phyloP scores from a whole-genome alignment of 2,797 vertebrate species.

The Leuciscus waleckii region DNA sequence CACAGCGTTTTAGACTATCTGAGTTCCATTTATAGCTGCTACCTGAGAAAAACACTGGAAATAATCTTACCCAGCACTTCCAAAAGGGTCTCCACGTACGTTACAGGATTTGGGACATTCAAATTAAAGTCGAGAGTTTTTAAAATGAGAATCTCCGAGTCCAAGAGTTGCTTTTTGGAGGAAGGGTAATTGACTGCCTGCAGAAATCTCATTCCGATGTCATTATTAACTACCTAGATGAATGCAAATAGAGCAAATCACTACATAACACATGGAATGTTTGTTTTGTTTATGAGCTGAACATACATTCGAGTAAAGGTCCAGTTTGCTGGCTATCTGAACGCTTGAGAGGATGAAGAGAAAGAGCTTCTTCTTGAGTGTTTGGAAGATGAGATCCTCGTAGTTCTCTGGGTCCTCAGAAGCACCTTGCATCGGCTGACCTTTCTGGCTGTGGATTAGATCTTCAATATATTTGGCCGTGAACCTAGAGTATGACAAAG shows the following conservation, averaged over 20 bases:
- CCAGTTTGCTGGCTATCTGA: constrained; percentile 94
- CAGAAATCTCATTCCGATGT: constrained; percentile 82
- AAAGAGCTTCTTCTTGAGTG: constrained; percentile 77
- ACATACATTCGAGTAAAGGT: constrained; percentile 83
- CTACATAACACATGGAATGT: background rate
- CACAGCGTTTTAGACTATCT: background rate
- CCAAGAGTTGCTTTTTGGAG: constrained; percentile 83
- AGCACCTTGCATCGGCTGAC: constrained; percentile 1
- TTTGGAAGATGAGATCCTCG: constrained; percentile 74
- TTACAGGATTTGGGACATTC: constrained; percentile 82
- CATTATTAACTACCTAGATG: constrained; percentile 82
- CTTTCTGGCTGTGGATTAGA: constrained; percentile 62
- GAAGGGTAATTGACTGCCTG: constrained; percentile 77
- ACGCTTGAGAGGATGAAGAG: constrained; percentile 86
- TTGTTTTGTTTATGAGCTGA: too few relatives aligned
- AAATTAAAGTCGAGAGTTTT: constrained; percentile 86
- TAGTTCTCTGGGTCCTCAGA: constrained; percentile 48
- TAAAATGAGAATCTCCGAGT: constrained; percentile 88
- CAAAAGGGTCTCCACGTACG: constrained; percentile 88
- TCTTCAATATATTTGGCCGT: constrained; percentile 84
- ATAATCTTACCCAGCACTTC: constrained; percentile 88
- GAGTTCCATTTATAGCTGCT: background rate
- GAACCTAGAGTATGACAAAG: constrained; percentile 79
- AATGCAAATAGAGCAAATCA: background rate
- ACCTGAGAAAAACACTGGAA: background rate